phyloP scores from a whole-genome alignment of 2,797 vertebrate species.

The Gymnocypris eckloni region DNA sequence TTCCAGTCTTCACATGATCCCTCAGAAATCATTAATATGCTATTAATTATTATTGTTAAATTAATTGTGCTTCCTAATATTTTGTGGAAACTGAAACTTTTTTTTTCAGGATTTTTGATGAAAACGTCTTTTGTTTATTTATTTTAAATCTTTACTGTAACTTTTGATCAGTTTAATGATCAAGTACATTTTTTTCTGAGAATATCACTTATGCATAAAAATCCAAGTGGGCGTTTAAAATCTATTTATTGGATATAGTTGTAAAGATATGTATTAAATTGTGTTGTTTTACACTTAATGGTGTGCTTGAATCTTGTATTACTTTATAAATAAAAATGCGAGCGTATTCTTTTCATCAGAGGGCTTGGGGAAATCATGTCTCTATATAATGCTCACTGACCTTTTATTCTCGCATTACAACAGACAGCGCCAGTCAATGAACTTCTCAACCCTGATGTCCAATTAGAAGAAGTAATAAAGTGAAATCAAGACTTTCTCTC shows the following conservation, averaged over 20 bases:
- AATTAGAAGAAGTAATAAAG: slow-evolving; percentile 54
- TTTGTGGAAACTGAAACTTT: neutral
- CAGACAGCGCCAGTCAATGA: slow-evolving; percentile 43
- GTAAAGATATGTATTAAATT: neutral
- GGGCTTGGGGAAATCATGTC: neutral
- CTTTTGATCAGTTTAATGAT: neutral
- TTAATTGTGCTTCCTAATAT: neutral
- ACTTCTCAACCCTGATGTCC: slow-evolving; percentile 61
- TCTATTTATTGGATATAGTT: neutral
- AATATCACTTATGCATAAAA: neutral
- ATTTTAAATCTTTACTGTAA: neutral
- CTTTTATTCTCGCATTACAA: slow-evolving; percentile 39
- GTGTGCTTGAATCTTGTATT: neutral
- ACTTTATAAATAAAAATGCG: neutral
- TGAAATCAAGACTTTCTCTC: slow-evolving; percentile 25
- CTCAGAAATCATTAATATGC: neutral
- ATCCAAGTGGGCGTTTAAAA: neutral
- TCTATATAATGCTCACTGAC: neutral
- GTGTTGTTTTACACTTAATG: neutral
- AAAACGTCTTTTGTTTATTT: neutral
- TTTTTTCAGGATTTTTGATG: neutral
- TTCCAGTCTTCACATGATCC: neutral
- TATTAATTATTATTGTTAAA: neutral
- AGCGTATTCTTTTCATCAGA: slow-evolving; percentile 19
- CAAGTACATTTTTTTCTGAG: no score